Evolutionary conservation across 1,140 invertebrate species (phyloP).

Genomic region (Penaeus japonicus): DNA sequence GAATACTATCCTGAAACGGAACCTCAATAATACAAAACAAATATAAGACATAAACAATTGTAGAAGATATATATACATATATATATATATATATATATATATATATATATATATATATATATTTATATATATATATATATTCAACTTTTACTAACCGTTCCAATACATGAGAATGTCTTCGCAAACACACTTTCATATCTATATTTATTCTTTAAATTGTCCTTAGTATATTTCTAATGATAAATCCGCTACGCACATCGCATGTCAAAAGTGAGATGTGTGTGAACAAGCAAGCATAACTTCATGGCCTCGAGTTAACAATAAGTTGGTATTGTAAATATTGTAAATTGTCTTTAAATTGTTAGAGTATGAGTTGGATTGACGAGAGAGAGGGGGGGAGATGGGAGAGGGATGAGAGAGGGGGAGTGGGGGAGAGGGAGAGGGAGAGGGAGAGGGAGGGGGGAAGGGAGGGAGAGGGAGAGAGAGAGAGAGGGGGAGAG

Average conservation of each 20-base stretch:
- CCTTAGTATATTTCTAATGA: too few species aligned
- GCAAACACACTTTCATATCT: too few species aligned
- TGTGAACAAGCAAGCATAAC: too few species aligned
- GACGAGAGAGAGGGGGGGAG: background rate
- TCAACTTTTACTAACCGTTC: background rate
- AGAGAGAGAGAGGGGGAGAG: background rate
- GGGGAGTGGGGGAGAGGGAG: background rate
- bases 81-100: background rate
- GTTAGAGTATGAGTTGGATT: too few species aligned
- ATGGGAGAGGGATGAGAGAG: background rate
- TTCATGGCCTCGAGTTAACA: too few species aligned
- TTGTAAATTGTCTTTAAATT: too few species aligned
- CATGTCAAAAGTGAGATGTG: too few species aligned
- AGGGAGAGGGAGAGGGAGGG: background rate
- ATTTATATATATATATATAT: background rate
- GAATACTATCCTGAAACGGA: background rate
- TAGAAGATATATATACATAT: background rate
- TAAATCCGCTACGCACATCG: too few species aligned
- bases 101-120: background rate
- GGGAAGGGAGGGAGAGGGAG: background rate
- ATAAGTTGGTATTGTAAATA: too few species aligned
- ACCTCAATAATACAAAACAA: background rate
- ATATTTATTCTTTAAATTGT: too few species aligned
- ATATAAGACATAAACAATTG: background rate
- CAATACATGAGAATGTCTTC: too few species aligned